Base-by-base conservation (phyloP, 2,888 invertebrate species). In the Norana najaformis region DNA sequence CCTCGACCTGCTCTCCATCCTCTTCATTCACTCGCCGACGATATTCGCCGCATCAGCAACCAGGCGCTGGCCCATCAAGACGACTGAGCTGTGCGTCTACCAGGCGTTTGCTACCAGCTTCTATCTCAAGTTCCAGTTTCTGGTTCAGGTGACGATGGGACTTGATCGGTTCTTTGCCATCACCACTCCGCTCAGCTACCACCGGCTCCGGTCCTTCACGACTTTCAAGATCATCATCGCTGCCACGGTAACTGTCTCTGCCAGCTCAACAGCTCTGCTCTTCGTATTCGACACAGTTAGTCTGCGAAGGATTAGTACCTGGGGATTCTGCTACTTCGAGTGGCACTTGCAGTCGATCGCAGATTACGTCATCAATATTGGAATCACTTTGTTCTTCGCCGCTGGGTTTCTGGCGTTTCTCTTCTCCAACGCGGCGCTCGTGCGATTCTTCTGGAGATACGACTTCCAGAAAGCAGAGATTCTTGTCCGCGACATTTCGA, bases 381-480 rank as follows among this genome's bases (percentile, higher is more conserved):
- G 36, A 85, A 85, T 85, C 2, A 36, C 85, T 85, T 18, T 85
- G 6, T 8, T 85, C 36, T 85, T 85, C 35, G 13, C 85, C 85
- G 85, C 23, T 37, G 85, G 36, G 1, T 85, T 85, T 36, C 35
- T 85, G 0, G 85, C 37, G 16, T 85, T 85, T 85, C 85, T 85
- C 36, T 85, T 85, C 16, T 85, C 85, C 85, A 35, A 85, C 35
- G 37, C 23, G 35, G 85, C 85, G 35, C 35, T 85, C 85, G 37
- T 85, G 16, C 85, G 85, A 37, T 85, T 85, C 85, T 36, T 85
- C 36, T 85, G 85, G 18, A 2, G 6, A 1, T 85, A 85, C 85
- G 85, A 85, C 35, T 85, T 37, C 20, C 85, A 85, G 85, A 85
- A 85, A 37, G 85, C 85, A 85, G 85, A 85, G 20, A 85, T 85